Evolutionary conservation across 2,113 vertebrate genomes (phyloP).

Genomic region (Myotis lucifugus): DNA sequence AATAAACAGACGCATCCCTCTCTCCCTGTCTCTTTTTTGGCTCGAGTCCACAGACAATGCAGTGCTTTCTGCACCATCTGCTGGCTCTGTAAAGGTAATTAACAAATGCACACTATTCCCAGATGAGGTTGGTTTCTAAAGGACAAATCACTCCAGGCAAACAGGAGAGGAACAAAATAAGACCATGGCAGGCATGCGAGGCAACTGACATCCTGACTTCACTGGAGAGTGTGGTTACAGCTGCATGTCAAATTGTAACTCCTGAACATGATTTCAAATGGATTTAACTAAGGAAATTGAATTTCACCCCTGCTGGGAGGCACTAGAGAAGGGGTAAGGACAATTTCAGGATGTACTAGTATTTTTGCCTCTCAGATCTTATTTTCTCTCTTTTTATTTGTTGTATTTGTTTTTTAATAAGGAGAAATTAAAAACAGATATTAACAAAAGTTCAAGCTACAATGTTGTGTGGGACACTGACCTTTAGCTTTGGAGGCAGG

Average conservation of each 20-base stretch:
- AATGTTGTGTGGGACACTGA: accelerated
- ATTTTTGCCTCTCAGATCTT: background rate
- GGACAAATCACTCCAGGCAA: constrained; percentile 58
- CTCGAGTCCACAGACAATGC: constrained; percentile 77
- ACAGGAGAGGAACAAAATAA: constrained; percentile 10
- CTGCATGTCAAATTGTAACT: background rate
- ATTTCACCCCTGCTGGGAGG: background rate
- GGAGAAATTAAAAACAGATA: background rate
- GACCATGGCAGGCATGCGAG: background rate
- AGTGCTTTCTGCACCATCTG: constrained; percentile 84
- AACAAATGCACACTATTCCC: constrained; percentile 82
- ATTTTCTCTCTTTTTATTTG: background rate
- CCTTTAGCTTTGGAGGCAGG: background rate
- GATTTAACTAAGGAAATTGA: background rate
- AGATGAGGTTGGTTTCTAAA: constrained; percentile 77
- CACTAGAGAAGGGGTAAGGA: background rate
- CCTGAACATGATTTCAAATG: constrained; percentile 19
- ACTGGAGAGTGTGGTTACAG: background rate
- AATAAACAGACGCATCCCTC: constrained; percentile 86
- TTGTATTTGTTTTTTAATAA: background rate
- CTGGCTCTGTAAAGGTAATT: constrained; percentile 85
- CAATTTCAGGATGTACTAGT: background rate
- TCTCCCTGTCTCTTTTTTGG: constrained; percentile 69
- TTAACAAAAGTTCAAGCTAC: background rate
- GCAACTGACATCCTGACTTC: background rate